Conservation (phyloP, 2,888 invertebrate genomes). For the Mellilla xanthometata region DNA sequence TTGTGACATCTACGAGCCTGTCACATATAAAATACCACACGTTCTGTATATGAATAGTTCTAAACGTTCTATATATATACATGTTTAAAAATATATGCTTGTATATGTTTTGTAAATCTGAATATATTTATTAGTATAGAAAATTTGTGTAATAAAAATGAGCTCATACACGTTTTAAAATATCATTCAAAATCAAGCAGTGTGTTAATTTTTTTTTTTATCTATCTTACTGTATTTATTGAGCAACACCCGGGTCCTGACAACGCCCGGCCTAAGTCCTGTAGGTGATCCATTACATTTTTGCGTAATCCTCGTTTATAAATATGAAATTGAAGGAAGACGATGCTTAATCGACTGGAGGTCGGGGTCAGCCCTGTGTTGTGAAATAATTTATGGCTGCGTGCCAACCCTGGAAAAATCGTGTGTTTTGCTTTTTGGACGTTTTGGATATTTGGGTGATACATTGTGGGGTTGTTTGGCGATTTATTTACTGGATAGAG, state of each 20-base stretch:
- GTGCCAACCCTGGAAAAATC: conserved; percentile 49
- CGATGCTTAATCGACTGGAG: conserved; percentile 81
- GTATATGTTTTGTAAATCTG: no score
- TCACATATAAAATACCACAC: no score
- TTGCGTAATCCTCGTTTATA: conserved; percentile 82
- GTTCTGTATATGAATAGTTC: no score
- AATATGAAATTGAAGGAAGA: conserved; percentile 83
- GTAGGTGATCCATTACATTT: conserved; percentile 82
- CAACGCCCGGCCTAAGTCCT: conserved; percentile 67
- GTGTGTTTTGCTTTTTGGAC: conserved; percentile 30
- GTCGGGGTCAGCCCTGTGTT: conserved; percentile 73
- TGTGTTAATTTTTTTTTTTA: no score
- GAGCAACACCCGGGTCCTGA: conserved; percentile 26
- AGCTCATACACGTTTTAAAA: no score
- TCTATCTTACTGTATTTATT: not conserved
- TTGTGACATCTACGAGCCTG: no score
- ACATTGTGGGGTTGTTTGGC: conserved; percentile 4
- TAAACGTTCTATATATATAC: no score
- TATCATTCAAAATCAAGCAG: no score
- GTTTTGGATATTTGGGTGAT: conserved; percentile 11
- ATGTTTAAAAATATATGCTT: no score
- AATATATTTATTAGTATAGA: no score
- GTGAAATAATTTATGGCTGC: conserved; percentile 66
- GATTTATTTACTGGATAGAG: no score
- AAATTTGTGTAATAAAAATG: no score